Conservation (phyloP, 2,888 invertebrate species). For the Nymphalis urticae region DNA sequence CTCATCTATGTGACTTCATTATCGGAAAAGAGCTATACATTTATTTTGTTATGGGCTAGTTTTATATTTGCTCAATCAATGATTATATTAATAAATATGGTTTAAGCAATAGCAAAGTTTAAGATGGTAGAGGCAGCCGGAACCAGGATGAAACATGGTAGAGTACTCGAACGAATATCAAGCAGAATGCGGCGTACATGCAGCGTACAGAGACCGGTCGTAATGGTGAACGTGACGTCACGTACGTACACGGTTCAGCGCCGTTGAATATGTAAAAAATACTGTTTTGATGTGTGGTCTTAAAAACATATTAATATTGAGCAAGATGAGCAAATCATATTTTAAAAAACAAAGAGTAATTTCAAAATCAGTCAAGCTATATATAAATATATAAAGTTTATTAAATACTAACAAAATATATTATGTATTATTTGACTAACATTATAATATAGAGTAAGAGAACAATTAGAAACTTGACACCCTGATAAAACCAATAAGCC, state of each 20-base stretch:
- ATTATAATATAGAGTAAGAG: no score
- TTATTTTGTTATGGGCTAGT: no score
- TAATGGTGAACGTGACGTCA: slow-evolving; percentile 63
- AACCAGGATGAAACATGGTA: slow-evolving; percentile 66
- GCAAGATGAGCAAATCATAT: background rate
- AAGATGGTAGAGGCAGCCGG: slow-evolving; percentile 54
- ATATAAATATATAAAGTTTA: no score
- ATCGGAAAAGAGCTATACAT: no score
- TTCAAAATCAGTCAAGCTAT: background rate
- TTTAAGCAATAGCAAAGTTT: slow-evolving; percentile 27
- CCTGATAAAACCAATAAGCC: no score
- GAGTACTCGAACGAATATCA: slow-evolving; percentile 35
- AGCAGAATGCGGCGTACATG: slow-evolving; percentile 34
- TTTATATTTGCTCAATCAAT: background rate
- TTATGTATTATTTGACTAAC: no score
- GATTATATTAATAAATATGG: background rate
- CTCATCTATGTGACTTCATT: no score
- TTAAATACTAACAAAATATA: no score
- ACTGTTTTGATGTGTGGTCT: slow-evolving; percentile 20
- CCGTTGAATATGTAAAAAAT: slow-evolving; percentile 38
- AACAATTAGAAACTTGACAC: no score
- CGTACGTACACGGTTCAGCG: slow-evolving; percentile 40
- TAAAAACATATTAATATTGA: slow-evolving; percentile 1
- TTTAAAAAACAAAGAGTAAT: background rate
- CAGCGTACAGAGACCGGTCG: slow-evolving; percentile 44